These are phyloP conservation scores for Pimpla rufipes DNA, from an alignment of 2,888 invertebrate species.

Conservation along the genomic window DNA sequence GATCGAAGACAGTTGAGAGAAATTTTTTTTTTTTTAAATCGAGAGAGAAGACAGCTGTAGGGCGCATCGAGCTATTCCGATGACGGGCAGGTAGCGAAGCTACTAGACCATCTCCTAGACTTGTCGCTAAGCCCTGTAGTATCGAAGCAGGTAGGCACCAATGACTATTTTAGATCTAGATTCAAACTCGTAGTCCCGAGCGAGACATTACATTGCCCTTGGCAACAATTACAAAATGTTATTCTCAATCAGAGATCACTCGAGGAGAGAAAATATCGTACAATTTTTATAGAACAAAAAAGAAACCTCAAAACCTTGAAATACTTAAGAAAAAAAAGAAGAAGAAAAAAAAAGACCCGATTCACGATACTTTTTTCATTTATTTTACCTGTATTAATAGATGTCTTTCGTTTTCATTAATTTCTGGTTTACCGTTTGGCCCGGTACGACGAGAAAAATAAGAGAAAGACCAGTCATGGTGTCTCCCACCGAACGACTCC, in stretches of 20 bases:
- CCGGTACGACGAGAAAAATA: constrained; percentile 74
- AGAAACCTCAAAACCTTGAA: constrained; percentile 58
- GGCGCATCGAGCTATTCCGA: constrained; percentile 57
- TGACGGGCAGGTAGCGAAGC: constrained; percentile 83
- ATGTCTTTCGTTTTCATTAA: constrained; percentile 85
- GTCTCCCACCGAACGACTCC: constrained; percentile 72
- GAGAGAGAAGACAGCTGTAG: constrained; percentile 37
- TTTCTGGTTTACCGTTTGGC: constrained; percentile 85
- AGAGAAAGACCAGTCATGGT: constrained; percentile 75
- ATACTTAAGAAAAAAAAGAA: constrained; percentile 57
- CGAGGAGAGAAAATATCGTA: neutral
- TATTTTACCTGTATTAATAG: constrained; percentile 82
- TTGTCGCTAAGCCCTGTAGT: constrained; percentile 60
- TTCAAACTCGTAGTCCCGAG: constrained; percentile 13
- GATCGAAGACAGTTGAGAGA: neutral
- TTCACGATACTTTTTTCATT: constrained; percentile 67
- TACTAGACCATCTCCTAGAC: constrained; percentile 68
- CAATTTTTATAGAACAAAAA: neutral
- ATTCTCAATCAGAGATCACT: neutral
- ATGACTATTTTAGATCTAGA: constrained; percentile 55
- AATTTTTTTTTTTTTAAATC: constrained; percentile 12
- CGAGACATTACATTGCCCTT: constrained; percentile 7
- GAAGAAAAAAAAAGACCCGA: constrained; percentile 42
- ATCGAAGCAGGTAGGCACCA: constrained; percentile 70
- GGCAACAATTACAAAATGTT: constrained; percentile 3